phyloP scores from a whole-genome alignment of 1,140 invertebrate species.

The Bombus polaris region DNA sequence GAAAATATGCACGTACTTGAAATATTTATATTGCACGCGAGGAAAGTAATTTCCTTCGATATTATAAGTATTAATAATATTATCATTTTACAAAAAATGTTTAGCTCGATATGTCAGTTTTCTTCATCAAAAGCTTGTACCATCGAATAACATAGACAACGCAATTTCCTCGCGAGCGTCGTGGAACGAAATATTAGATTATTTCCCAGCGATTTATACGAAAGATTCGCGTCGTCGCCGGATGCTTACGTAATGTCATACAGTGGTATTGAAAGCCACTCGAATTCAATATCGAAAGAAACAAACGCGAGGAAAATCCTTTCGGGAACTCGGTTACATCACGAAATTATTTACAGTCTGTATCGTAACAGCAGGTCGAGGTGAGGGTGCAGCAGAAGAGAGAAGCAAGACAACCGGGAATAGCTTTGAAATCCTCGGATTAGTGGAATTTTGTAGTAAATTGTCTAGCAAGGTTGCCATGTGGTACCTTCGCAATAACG shows the following conservation, averaged over 20 bases:
- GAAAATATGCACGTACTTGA: too few relatives aligned
- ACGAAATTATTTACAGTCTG: slow-evolving; percentile 35
- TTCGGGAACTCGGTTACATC: slow-evolving; percentile 18
- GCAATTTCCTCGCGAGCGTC: neutral
- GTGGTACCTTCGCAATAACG: slow-evolving; percentile 62
- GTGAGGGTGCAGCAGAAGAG: too few relatives aligned
- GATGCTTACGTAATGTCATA: slow-evolving; percentile 13
- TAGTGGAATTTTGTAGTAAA: slow-evolving; percentile 59
- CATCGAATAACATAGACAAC: neutral
- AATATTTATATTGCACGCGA: too few relatives aligned
- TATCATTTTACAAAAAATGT: too few relatives aligned
- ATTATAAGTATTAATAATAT: too few relatives aligned
- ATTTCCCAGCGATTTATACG: slow-evolving; percentile 11
- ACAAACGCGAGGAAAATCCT: slow-evolving; percentile 16
- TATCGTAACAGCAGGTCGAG: neutral
- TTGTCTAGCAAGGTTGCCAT: slow-evolving; percentile 26
- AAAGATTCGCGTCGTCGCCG: neutral
- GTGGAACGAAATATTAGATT: neutral
- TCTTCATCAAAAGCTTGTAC: neutral
- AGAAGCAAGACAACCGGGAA: slow-evolving; percentile 6
- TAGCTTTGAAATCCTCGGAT: slow-evolving; percentile 50
- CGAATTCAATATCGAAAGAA: slow-evolving; percentile 32
- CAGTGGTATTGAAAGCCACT: slow-evolving; percentile 17
- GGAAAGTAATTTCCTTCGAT: too few relatives aligned
- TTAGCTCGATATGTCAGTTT: too few relatives aligned